A percentile compares a stretch with the other conserved stretches of the same genome.
phyloP scores from a whole-genome alignment of 2,113 vertebrate species.

The Isichthys henryi region DNA sequence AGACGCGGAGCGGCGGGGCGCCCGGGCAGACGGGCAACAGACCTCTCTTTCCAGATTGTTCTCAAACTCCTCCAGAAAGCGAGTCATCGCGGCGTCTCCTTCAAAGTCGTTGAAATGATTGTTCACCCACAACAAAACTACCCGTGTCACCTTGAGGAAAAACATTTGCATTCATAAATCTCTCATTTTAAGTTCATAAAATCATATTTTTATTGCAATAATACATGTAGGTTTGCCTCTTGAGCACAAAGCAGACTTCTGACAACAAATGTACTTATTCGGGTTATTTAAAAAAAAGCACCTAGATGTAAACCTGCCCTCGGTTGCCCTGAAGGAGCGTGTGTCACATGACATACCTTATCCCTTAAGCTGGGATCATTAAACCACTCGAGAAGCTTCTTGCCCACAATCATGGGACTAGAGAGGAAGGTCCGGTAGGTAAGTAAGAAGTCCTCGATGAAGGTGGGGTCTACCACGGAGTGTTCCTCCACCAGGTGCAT shows the following conservation, averaged over 20 bases:
- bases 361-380: slow-evolving; percentile 99
- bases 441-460: slow-evolving; percentile 95
- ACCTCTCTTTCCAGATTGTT: slow-evolving; percentile 97
- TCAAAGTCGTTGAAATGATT: slow-evolving; percentile 99
- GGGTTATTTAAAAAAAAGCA: background rate
- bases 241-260: background rate
- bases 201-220: background rate
- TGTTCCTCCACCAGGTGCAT: slow-evolving; percentile 99
- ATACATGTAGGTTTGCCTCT: background rate
- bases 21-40: slow-evolving; percentile 25
- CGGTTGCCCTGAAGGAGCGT: background rate
- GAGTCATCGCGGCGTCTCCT: slow-evolving; percentile 91
- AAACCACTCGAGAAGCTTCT: slow-evolving; percentile 98
- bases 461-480: slow-evolving; percentile 95
- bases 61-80: slow-evolving; percentile 96
- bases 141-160: slow-evolving; percentile 87
- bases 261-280: background rate
- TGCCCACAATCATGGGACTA: slow-evolving; percentile 96
- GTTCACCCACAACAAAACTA: slow-evolving; percentile 98
- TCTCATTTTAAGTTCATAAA: background rate
- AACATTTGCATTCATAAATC: background rate
- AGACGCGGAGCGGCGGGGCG: background rate
- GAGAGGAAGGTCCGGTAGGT: slow-evolving; percentile 97
- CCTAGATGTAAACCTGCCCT: background rate
- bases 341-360: slow-evolving; percentile 67